A percentile compares a stretch with the other conserved stretches of the same genome.
Evolutionary conservation across 1,140 invertebrate species (phyloP).

Genomic region (Micrasema minimum): DNA sequence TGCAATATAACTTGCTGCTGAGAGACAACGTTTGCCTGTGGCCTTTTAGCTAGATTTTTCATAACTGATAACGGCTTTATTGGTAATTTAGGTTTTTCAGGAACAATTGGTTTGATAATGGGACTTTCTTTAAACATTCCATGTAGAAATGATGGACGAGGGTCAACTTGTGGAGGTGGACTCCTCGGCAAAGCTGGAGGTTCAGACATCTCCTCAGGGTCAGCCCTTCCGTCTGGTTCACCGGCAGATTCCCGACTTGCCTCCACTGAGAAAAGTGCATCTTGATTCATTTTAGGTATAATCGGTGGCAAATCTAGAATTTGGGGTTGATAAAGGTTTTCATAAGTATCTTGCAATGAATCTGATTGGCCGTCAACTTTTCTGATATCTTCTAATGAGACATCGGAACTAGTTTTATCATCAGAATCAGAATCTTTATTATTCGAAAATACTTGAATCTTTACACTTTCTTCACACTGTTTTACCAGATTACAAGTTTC

Average conservation of each 20-base stretch:
- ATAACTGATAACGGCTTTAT: conserved; percentile 69
- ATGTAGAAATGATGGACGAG: conserved; percentile 77
- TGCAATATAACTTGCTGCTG: conserved; percentile 66
- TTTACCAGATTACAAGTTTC: conserved; percentile 57
- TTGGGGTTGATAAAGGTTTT: conserved; percentile 63
- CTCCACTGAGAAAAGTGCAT: conserved; percentile 65
- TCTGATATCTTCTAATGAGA: conserved; percentile 60
- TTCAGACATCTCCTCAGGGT: conserved; percentile 76
- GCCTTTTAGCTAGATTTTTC: conserved; percentile 58
- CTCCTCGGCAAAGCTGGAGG: conserved; percentile 74
- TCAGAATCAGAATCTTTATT: conserved; percentile 56
- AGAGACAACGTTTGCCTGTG: conserved; percentile 54
- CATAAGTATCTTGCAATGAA: conserved; percentile 52
- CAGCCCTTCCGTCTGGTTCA: conserved; percentile 82
- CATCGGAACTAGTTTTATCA: conserved; percentile 50
- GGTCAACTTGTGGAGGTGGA: conserved; percentile 70
- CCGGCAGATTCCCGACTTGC: conserved; percentile 80
- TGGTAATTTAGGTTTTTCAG: conserved; percentile 74
- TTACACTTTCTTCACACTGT: conserved; percentile 63
- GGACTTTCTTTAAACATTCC: conserved; percentile 66
- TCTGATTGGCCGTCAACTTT: conserved; percentile 63
- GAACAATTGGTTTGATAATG: conserved; percentile 60
- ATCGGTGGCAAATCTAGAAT: conserved; percentile 65
- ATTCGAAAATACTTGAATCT: conserved; percentile 65
- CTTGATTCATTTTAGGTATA: conserved; percentile 60